Base-by-base conservation (phyloP, 1,140 invertebrate species). In the Drosophila ambigua region DNA sequence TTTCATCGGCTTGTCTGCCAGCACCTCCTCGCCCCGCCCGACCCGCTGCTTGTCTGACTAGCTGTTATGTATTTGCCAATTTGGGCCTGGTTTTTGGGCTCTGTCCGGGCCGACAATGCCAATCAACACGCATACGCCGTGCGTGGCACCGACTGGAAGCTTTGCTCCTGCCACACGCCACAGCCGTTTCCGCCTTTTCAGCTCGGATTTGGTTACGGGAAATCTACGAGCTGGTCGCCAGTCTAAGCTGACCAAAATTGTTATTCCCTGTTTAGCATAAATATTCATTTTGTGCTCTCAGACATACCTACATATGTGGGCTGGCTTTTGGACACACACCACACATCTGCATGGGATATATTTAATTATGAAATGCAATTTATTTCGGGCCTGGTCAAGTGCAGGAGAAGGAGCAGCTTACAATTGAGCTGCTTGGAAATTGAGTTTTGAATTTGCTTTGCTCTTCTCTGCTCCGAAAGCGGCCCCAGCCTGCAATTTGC, bases 91-190 rank as follows among this genome's bases (percentile, higher is more conserved):
- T 57, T 67, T 45, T 46, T 55, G 64, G 57, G 28, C 43, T 58
- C 41, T 46, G 44, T 46, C 35, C 50, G 8, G 35, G 24, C 48
- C 51, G 54, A 57, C 69, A 73, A 66, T 72, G 80, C 72, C 80
- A 84, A 85, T 84, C 81, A 77, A 77, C 81, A 85, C 81, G 81
- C 81, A 81, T 77, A 84, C 72, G 59, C 72, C 71, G 48, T 72
- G 72, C 68, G 72, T 73, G 53, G 48, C 61, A 50, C 61, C 48
- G 41, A 65, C 45, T 44, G 61, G 7, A 28, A 8, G 16, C 20
- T 57, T 49, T 4, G 31, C 66, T 52, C 20, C 67, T 50, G 65
- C 64, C 53, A 55, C 28, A 39, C 35, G 35, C 8, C 31, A 31
- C 31, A 39, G 35, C 11, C 35, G 35, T 39, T 39, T 39, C 35